A percentile compares a stretch with the other conserved stretches of the same genome.
These are phyloP conservation scores for Oceanites oceanicus DNA, from an alignment of 2,113 vertebrate genomes.

Conservation along the genomic window DNA sequence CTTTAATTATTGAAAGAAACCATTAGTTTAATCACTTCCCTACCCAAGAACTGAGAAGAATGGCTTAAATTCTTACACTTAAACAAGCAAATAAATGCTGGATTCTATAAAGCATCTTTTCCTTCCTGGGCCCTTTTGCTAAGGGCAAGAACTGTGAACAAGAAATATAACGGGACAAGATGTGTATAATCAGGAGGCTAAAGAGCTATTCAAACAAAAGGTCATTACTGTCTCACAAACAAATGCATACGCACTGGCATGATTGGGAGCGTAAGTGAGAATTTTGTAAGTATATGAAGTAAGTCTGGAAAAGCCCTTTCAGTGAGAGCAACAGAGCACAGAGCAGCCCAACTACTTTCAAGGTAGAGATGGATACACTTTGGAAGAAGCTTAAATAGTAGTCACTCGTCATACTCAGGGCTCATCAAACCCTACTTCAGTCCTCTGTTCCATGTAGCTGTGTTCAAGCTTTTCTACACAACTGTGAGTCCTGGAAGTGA, in stretches of 20 bases:
- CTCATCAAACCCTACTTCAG: neutral
- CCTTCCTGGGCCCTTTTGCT: neutral
- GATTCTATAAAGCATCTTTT: neutral
- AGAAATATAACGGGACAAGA: neutral
- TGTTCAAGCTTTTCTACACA: neutral
- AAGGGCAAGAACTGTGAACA: neutral
- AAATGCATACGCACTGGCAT: neutral
- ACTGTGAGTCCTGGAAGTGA: neutral
- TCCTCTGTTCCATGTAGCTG: fast-evolving
- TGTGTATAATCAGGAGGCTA: neutral
- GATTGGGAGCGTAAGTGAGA: neutral
- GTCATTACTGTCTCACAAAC: neutral
- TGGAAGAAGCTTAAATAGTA: neutral
- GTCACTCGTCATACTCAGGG: neutral
- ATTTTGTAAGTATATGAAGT: neutral
- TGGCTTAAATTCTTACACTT: neutral
- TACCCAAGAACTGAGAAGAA: neutral
- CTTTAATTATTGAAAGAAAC: neutral
- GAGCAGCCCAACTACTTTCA: neutral
- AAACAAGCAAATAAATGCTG: neutral
- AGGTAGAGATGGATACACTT: neutral
- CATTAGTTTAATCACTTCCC: neutral
- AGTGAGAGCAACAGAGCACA: neutral
- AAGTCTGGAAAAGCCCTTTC: neutral
- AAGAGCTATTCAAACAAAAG: neutral